Base-by-base conservation (phyloP, 2,888 invertebrate species). In the Xanthia icteritia region DNA sequence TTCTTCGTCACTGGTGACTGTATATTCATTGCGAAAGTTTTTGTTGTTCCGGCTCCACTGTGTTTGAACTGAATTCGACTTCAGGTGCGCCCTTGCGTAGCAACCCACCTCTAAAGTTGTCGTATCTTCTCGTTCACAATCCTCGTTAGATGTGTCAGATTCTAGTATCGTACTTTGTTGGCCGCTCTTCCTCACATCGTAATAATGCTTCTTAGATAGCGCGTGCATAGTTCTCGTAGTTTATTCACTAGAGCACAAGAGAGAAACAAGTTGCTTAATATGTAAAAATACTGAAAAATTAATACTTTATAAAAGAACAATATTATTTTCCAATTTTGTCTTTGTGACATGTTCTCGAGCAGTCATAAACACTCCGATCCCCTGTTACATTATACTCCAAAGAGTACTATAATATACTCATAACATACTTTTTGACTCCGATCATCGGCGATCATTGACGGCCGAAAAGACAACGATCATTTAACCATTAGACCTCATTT, bases 21-120 rank as follows among this genome's bases (percentile, higher is more conserved):
- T 86, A 13, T 2, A 79, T 63, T 84, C 54, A 48, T 86, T 78
- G n/a, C 82, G 79, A 61, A 86, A 86, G 61, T 86, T 86, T n/a
- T 74, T 77, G 31, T 45, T 73, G 36, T 39, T 65, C 0, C 76
- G 71, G 45, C n/a, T 54, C 36, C 20, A 61, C 8, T 56, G 31
- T 17, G 88, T 86, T 75, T 87, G 87, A 11, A 60, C 60, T 11
- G 70, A 66, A 8, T 70, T 65, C 0, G 84, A 79, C 31, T 81
- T 87, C 15, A 39, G 66, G 42, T 80, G 86, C 11, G 65, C 42
- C 20, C 86, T 76, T 13, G 42, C 48, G 31, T 61, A 78, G 51
- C 88, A 88, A 5, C 69, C 86, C 13, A 84, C 88, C 0, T 87
- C 87, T 5, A 48, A 58, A 27, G 69, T 77, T 20, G 36, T 31